Percentiles rank a stretch among this genome's conserved stretches.
These are phyloP conservation scores for Eledona agricola DNA, from an alignment of 2,888 invertebrate species.

Conservation along the genomic window DNA sequence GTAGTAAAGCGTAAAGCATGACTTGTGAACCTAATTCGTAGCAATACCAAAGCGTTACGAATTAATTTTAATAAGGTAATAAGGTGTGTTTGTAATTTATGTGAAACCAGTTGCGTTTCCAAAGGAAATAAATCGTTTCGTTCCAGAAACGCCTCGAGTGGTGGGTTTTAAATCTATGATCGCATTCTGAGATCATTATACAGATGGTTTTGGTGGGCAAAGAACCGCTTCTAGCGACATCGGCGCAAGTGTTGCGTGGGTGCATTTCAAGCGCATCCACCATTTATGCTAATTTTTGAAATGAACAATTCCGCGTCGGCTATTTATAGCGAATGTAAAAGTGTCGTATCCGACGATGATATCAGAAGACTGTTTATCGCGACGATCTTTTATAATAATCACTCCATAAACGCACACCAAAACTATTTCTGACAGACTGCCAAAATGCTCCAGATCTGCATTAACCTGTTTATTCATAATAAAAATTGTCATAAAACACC, in stretches of 20 bases:
- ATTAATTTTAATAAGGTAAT: no score
- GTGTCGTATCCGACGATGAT: conserved; percentile 6
- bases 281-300: not conserved
- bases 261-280: not conserved
- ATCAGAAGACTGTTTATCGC: conserved; percentile 10
- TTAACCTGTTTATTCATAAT: conserved; percentile 20
- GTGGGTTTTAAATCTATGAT: conserved; percentile 9
- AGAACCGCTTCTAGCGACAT: not conserved
- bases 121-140: not conserved
- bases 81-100: conserved; percentile 1
- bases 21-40: no score
- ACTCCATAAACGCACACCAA: conserved; percentile 13
- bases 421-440: conserved; percentile 14
- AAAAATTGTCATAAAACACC: conserved; percentile 14
- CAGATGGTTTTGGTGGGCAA: conserved; percentile 5
- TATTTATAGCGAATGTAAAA: not conserved
- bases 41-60: no score
- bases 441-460: conserved; percentile 5
- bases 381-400: not conserved
- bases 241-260: conserved; percentile 1
- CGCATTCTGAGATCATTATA: conserved; percentile 16
- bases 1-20: no score
- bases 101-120: not conserved
- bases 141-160: conserved; percentile 1
- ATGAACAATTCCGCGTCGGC: not conserved